Base-by-base conservation (phyloP, 1,140 invertebrate species). In the Zeugodacus cucurbitae region DNA sequence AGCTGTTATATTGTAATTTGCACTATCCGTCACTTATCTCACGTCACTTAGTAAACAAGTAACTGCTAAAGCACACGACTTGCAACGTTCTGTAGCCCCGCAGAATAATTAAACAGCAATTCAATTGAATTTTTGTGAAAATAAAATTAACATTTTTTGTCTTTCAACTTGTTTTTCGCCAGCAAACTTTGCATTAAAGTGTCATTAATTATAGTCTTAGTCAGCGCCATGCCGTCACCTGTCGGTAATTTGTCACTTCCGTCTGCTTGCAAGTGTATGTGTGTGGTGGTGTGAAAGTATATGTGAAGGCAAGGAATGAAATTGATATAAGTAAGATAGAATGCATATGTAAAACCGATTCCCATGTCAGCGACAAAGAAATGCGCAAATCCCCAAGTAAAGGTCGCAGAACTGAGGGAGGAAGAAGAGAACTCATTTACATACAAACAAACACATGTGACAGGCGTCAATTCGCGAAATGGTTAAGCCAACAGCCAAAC, bases 241-340 rank as follows among this genome's bases (percentile, higher is more conserved):
- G 74, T 82, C 74, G 74, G 74, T 82, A 82, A 82, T 82, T 82
- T 82, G 74, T 82, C 74, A 82, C 74, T 82, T 82, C 74, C 74
- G 74, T 82, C 74, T 48, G 7, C 74, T 41, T 26, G 41, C 20
- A n/a, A 20, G 41, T 48, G 3, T 82, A 22, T 82, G n/a, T 26
- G 26, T 29, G 41, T 54, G n/a, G n/a, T n/a, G n/a, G 41, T 37
- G 34, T n/a, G n/a, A 7, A 34, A 14, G 32, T 67, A 0, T n/a
- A 22, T 78, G 74, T 54, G 44, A 48, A 22, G 37, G 14, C 29
- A 14, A 3, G 8, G 67, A 74, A 37, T 32, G 41, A 48, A 82
- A 54, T 29, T 82, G 74, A 82, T 48, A 82, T 54, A 78, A n/a
- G 34, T 82, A 29, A 26, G 10, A 34, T 26, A 82, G 48, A 41